phyloP scores from a whole-genome alignment of 2,888 invertebrate species.

The Phanerotoma sp. region DNA sequence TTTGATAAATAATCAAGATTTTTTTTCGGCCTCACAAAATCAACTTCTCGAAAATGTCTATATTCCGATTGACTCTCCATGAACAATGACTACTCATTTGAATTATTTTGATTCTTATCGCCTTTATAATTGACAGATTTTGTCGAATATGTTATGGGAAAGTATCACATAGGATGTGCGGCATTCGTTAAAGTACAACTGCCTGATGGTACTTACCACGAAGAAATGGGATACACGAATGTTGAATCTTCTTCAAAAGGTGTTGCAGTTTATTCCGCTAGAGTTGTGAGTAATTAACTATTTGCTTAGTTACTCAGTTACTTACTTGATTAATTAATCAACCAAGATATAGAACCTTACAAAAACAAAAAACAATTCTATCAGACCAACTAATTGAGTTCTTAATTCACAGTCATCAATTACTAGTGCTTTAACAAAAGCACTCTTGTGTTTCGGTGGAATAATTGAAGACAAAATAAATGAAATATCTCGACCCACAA shows the following conservation, averaged over 20 bases:
- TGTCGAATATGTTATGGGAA: conserved; percentile 37
- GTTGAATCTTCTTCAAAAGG: conserved; percentile 37
- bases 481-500: background rate
- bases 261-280: conserved; percentile 35
- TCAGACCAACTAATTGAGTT: background rate
- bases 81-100: no score
- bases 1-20: no score
- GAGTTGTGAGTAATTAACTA: conserved; percentile 30
- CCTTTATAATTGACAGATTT: conserved; percentile 37
- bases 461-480: conserved; percentile 27
- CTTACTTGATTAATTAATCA: no score
- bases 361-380: no score
- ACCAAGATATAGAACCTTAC: no score
- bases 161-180: conserved; percentile 40
- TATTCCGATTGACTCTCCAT: no score
- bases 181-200: conserved; percentile 41
- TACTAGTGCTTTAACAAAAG: conserved; percentile 37
- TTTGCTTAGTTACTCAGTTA: no score
- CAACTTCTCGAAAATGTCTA: no score
- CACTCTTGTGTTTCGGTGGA: conserved; percentile 37
- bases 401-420: conserved; percentile 36
- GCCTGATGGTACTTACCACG: conserved; percentile 36
- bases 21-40: no score
- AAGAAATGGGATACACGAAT: conserved; percentile 41
- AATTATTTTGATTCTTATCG: no score